Base-by-base conservation (phyloP, 2,888 invertebrate species). In the Ectobius pallidus region DNA sequence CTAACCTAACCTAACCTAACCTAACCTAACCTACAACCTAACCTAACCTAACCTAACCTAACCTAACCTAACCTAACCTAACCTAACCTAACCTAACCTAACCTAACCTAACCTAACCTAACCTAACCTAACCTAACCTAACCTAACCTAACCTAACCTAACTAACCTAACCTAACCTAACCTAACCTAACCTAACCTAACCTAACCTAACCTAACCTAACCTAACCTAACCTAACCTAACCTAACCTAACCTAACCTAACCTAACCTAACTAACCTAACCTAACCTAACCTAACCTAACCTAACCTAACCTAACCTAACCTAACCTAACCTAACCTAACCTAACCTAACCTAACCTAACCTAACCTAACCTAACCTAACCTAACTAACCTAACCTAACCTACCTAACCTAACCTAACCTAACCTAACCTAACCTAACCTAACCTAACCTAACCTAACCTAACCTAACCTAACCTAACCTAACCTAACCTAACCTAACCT, bases 291-390 rank as follows among this genome's bases (percentile, higher is more conserved):
- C 77, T 75, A 77, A 77, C 75, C 75, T 76, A 76, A 75, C 76
- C 77, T 77, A 75, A 77, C 76, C 77, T 76, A 76, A 76, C 76
- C 77, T 77, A 77, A 77, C 78, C 77, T 77, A 77, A 78, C 77
- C 77, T 78, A 77, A 78, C 78, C 77, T 77, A 77, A 77, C 77
- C 77, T 77, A 77, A 77, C 77, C 77, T 76, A 77, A 77, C 77
- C 76, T 75, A 76, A 77, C 77, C 77, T 77, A 77, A 77, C 75
- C 76, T 73, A 76, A 76, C 76, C 75, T 76, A 75, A 76, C 76
- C 76, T 76, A 76, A 76, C 77, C 74, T 74, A 73, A 75, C 76
- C 70, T 74, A 76, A 72, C 76, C 74, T 69, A 77, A 74, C 74
- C 75, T 73, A 74, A 74, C 77, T 71, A 75, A n/a, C n/a, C n/a